Percentiles rank a stretch among this genome's conserved stretches.
Evolutionary conservation across 92 coral and sea anemone genomes (phyloP).

Genomic region (Heliopora coerulea): DNA sequence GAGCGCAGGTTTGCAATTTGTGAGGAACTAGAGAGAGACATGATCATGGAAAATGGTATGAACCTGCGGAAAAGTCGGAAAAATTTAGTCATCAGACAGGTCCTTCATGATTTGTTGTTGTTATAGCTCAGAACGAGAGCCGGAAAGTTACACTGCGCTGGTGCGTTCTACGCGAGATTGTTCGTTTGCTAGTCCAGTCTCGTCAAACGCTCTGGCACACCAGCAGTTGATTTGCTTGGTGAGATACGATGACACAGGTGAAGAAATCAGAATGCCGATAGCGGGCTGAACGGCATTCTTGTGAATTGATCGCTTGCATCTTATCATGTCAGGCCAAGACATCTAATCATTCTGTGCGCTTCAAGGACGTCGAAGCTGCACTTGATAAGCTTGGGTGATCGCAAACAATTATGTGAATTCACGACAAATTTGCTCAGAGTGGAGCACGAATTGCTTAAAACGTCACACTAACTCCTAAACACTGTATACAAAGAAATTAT

Average conservation of each 20-base stretch:
- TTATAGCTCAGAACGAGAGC: not conserved
- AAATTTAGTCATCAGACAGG: constrained; percentile 37
- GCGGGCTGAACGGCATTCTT: constrained; percentile 1
- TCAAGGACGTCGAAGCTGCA: not conserved
- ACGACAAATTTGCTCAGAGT: not conserved
- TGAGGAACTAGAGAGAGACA: constrained; percentile 32
- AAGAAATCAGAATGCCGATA: not conserved
- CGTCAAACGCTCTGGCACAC: not conserved
- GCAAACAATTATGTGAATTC: not conserved
- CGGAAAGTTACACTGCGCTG: not conserved
- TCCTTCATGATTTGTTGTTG: constrained; percentile 35
- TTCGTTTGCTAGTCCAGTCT: no score
- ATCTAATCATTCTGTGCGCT: not conserved
- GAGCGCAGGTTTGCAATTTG: constrained; percentile 34
- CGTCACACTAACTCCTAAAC: not conserved
- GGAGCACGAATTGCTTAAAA: not conserved
- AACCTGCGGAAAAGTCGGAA: constrained; percentile 35
- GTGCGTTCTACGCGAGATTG: not conserved
- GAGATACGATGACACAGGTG: not conserved
- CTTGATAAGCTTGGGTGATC: no score
- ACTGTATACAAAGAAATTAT: constrained; percentile 9
- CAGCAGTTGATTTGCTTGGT: not conserved
- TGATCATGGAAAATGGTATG: constrained; percentile 27
- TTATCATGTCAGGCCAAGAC: not conserved
- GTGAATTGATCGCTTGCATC: not conserved